Evolutionary conservation across 2,797 vertebrate genomes (phyloP), one percentile per base, ranked within the genome.

Genomic region (Prionace glauca): DNA sequence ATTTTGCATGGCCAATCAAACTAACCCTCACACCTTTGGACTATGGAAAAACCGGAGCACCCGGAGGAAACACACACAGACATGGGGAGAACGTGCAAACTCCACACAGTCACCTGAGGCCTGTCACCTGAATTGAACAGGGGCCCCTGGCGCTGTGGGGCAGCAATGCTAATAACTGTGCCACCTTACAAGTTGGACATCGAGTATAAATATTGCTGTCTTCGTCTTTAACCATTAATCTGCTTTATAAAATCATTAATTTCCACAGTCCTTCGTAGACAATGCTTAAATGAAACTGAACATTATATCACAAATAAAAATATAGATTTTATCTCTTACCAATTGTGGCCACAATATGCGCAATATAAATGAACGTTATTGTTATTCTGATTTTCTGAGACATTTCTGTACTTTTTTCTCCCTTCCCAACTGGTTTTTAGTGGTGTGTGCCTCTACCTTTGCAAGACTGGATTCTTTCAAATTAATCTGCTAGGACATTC

Each of bases 311-410:
- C 9, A 18, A 93, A 65, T 29, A 11, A 50, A 67, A 50, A 32
- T 14, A 90, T 12, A 41, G 7, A 50, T 69, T 24, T 36, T n/a
- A 93, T 67, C 90, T 92, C 93, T 94, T 94, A 94, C 93, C 93
- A 50, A 50, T 4, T 50, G 45, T 12, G 8, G 45, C 10, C 69
- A 26, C 24, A 29, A 74, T 50, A 16, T 50, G 67, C 3, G 74
- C 45, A 4, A 50, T 24, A 9, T 45, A 94, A 71, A 94, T 24
- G 41, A 94, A 45, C 16, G 7, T 29, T 12, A 94, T 8, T 72
- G 0, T 50, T 26, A 94, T 32, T 50, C 11, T 24, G 2, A 74
- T 8, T 72, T 32, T 56, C 71, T 10, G 67, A 14, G 32, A 94
- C 93, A 94, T 94, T 65, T 29, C 26, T 29, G 67, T 22, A 29